phyloP scores from a whole-genome alignment of 2,113 vertebrate species.

The Hippocampus abdominalis region DNA sequence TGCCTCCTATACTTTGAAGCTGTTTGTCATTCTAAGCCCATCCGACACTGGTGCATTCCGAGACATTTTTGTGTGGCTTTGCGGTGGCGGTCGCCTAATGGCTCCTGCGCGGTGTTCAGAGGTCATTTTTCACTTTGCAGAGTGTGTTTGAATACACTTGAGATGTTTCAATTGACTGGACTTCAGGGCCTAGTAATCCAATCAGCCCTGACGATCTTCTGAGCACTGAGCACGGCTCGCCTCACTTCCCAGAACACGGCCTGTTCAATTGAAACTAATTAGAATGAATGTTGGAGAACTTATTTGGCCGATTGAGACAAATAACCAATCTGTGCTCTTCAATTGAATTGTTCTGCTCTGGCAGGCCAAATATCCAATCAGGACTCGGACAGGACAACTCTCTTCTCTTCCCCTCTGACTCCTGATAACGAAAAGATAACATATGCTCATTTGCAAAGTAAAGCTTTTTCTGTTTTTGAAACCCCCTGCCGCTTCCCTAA shows the following conservation, averaged over 20 bases:
- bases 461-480: slow-evolving; percentile 61
- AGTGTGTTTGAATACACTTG: slow-evolving; percentile 29
- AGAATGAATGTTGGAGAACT: slow-evolving; percentile 73
- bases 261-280: slow-evolving; percentile 76
- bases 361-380: slow-evolving; percentile 60
- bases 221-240: slow-evolving; percentile 61
- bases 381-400: slow-evolving; percentile 59
- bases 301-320: slow-evolving; percentile 71
- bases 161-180: slow-evolving; percentile 34
- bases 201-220: slow-evolving; percentile 36
- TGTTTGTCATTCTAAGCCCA: not conserved
- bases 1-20: not conserved
- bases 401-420: slow-evolving; percentile 61
- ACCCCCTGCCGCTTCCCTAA: not conserved
- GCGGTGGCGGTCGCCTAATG: slow-evolving; percentile 11
- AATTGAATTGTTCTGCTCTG: slow-evolving; percentile 66
- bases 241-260: slow-evolving; percentile 40
- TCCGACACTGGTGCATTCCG: not conserved
- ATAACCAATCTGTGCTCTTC: slow-evolving; percentile 72
- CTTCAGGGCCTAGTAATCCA: slow-evolving; percentile 43
- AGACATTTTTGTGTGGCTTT: slow-evolving; percentile 6
- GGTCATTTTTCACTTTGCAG: slow-evolving; percentile 21
- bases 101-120: slow-evolving; percentile 13
- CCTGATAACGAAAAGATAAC: slow-evolving; percentile 63
- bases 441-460: slow-evolving; percentile 58